Base-by-base conservation (phyloP, 2,888 invertebrate species). In the Scaptomyza tumidula region DNA sequence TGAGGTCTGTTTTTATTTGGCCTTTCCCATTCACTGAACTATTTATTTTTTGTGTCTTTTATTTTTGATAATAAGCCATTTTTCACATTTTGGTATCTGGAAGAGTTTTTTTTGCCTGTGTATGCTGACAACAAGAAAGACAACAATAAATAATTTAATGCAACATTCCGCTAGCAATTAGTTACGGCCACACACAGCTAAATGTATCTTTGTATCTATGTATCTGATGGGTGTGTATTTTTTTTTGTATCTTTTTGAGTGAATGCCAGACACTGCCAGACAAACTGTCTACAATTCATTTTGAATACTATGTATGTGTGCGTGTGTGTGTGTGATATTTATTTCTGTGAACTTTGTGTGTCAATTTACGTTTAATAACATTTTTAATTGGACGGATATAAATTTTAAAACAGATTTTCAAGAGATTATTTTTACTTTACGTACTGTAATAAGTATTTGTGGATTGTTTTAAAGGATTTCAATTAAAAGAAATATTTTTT, bases 161-260 rank as follows among this genome's bases (percentile, higher is more conserved):
- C 6, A 59, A 45, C 31, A 46, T 57, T 27, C 24, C 44, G 31
- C 46, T 13, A 50, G 14, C 37, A 35, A 57, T 50, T 65, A 43
- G 16, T 54, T 35, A 6, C 9, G 46, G 14, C 24, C 27, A 37
- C 41, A 41, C 24, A 61, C 24, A 57, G 41, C 13, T 35, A 13
- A 45, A 14, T 13, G 35, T 37, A 43, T 24, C 44, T 35, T 35
- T 44, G 29, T 43, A 57, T 14, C 49, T 55, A 14, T 13, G 29
- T 37, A 43, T 24, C 31, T 39, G 39, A 13, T 46, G 37, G 45
- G 39, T 56, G 14, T 9, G 37, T n/a, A 1, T 27, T 5, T 11
- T 11, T 14, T n/a, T n/a, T 27, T 43, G 19, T 31, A 41, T 49
- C 31, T 57, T 27, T n/a, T 43, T 14, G 3, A 13, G 37, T 14